Percentiles rank a stretch among this genome's conserved stretches.
phyloP scores from a whole-genome alignment of 1,140 invertebrate genomes.

The Asobara japonica region DNA sequence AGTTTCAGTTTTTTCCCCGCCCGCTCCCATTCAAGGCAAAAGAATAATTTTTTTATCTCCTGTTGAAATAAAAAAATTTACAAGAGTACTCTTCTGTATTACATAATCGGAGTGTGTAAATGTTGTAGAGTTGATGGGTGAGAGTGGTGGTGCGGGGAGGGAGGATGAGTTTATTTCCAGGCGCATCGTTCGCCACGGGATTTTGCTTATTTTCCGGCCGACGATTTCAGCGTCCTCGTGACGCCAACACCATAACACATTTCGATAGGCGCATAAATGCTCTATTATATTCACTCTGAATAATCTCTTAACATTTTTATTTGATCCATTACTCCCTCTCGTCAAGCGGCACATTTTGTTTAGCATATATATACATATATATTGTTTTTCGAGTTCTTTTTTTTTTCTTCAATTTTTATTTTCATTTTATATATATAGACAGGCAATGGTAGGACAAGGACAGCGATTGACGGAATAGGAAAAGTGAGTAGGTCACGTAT shows the following conservation, averaged over 20 bases:
- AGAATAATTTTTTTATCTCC: not conserved
- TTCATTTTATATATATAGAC: too few species aligned
- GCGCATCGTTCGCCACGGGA: not conserved
- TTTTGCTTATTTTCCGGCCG: constrained; percentile 21
- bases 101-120: not conserved
- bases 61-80: not conserved
- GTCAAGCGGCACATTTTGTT: not conserved
- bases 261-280: constrained; percentile 3
- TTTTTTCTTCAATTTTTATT: too few species aligned
- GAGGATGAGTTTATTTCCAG: constrained; percentile 11
- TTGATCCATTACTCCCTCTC: not conserved
- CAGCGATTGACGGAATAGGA: too few species aligned
- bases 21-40: too few species aligned
- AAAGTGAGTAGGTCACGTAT: too few species aligned
- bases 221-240: not conserved
- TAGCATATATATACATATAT: not conserved
- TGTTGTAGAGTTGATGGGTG: not conserved
- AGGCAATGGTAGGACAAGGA: too few species aligned
- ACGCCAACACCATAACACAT: constrained; percentile 1
- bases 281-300: not conserved
- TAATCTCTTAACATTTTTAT: constrained; percentile 8
- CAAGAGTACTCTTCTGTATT: not conserved
- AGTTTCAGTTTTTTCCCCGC: not conserved
- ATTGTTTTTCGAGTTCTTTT: not conserved
- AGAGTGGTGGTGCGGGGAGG: not conserved